These are phyloP conservation scores for Dysdera silvatica DNA, from an alignment of 1,140 invertebrate genomes.

Conservation along the genomic window DNA sequence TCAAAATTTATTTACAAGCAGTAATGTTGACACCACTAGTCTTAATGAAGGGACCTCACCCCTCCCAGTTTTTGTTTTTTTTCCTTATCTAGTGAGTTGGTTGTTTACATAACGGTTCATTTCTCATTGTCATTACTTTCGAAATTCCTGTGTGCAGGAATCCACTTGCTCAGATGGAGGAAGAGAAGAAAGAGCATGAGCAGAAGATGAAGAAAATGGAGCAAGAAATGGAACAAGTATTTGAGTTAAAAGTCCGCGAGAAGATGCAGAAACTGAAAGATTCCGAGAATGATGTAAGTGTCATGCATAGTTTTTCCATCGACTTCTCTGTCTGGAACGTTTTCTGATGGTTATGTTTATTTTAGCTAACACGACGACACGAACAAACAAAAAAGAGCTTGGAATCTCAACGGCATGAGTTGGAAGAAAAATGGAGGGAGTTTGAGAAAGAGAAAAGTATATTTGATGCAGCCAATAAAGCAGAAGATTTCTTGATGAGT, in stretches of 20 bases:
- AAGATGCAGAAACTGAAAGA: slow-evolving; percentile 90
- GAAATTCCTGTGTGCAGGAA: too few species aligned
- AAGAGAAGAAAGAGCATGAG: slow-evolving; percentile 92
- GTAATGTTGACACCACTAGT: too few species aligned
- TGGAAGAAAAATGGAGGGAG: slow-evolving; percentile 77
- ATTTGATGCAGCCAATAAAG: slow-evolving; percentile 32
- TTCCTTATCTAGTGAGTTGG: too few species aligned
- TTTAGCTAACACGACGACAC: slow-evolving; percentile 57
- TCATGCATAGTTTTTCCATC: slow-evolving; percentile 6
- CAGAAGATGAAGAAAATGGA: slow-evolving; percentile 95
- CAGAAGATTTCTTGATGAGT: slow-evolving; percentile 35
- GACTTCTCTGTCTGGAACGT: too few species aligned
- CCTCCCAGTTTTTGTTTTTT: too few species aligned
- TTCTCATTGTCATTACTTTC: too few species aligned
- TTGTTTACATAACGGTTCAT: too few species aligned
- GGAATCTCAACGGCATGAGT: slow-evolving; percentile 77
- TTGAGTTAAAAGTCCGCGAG: slow-evolving; percentile 80
- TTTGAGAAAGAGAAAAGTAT: slow-evolving; percentile 72
- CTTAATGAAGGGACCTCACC: too few species aligned
- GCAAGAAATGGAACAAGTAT: slow-evolving; percentile 89
- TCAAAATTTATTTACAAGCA: too few species aligned
- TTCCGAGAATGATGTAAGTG: slow-evolving; percentile 73
- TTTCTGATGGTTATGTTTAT: too few species aligned
- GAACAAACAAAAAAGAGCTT: slow-evolving; percentile 63
- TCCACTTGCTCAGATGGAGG: slow-evolving; percentile 93